Conservation (phyloP, 2,888 invertebrate species). For the Heliothis peltigera region DNA sequence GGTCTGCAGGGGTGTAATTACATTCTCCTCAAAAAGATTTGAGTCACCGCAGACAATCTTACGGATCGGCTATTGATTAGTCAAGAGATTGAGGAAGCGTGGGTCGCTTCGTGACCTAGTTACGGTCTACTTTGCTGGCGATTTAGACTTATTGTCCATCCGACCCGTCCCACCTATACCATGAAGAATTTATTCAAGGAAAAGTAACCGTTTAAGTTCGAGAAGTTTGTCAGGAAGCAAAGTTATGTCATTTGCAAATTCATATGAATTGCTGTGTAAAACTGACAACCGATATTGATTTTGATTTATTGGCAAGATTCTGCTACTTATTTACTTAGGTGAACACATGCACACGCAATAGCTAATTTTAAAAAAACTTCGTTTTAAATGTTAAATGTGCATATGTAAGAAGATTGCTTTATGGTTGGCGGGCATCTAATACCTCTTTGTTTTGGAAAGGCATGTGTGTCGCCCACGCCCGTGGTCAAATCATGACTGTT, state of each 20-base stretch:
- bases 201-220: slow-evolving; percentile 35
- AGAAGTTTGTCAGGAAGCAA: slow-evolving; percentile 44
- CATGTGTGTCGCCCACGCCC: slow-evolving; percentile 52
- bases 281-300: slow-evolving; percentile 34
- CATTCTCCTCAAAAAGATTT: slow-evolving; percentile 43
- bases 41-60: slow-evolving; percentile 41
- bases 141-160: slow-evolving; percentile 59
- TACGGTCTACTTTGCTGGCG: slow-evolving; percentile 47
- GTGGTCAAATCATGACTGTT: slow-evolving; percentile 37
- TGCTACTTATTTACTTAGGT: slow-evolving; percentile 19
- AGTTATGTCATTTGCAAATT: not conserved
- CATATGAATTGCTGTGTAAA: slow-evolving; percentile 24
- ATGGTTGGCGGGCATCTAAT: slow-evolving; percentile 19
- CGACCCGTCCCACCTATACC: slow-evolving; percentile 37
- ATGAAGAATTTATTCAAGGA: slow-evolving; percentile 36
- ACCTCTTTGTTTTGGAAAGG: slow-evolving; percentile 39
- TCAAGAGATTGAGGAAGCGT: slow-evolving; percentile 59
- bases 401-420: no score
- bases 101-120: slow-evolving; percentile 64
- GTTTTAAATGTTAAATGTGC: no score
- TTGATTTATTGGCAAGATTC: slow-evolving; percentile 35
- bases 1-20: slow-evolving; percentile 43
- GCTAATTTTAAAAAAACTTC: no score
- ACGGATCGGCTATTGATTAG: slow-evolving; percentile 61
- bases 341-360: slow-evolving; percentile 4